Percentiles rank a stretch among this genome's conserved stretches.
Conservation (phyloP, 2,888 invertebrate species). For the Macropis europaea region DNA sequence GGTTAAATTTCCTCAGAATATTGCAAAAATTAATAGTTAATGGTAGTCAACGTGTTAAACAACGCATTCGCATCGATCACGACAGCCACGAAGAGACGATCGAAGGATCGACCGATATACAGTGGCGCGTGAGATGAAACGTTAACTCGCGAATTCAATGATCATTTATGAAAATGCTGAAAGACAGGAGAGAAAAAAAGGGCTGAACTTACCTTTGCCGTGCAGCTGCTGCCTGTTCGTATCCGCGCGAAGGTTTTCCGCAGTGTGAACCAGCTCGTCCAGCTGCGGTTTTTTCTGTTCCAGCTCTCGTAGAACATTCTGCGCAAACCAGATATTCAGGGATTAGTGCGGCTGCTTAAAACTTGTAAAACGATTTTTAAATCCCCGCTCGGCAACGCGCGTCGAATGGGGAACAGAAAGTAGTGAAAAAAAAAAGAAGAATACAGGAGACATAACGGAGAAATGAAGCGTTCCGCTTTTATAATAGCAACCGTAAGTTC, state of each 20-base stretch:
- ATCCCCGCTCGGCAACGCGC: neutral
- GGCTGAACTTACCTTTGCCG: slow-evolving; percentile 87
- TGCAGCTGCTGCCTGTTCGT: slow-evolving; percentile 90
- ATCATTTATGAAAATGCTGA: neutral
- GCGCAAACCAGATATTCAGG: slow-evolving; percentile 53
- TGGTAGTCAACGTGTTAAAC: too few relatives aligned
- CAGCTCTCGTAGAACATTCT: slow-evolving; percentile 91
- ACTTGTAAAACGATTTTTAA: neutral
- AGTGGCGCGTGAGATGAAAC: too few relatives aligned
- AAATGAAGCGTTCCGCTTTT: too few relatives aligned
- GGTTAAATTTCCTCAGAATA: too few relatives aligned
- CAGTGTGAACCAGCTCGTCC: slow-evolving; percentile 91
- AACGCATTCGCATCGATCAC: neutral
- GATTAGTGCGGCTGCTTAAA: slow-evolving; percentile 12
- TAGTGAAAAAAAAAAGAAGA: too few relatives aligned
- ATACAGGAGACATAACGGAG: too few relatives aligned
- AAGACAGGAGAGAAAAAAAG: neutral
- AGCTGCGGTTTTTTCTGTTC: slow-evolving; percentile 93
- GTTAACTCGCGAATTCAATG: neutral
- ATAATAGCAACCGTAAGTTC: too few relatives aligned
- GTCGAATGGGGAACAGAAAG: too few relatives aligned
- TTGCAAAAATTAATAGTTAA: too few relatives aligned
- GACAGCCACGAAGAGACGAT: neutral
- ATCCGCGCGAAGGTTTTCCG: slow-evolving; percentile 90
- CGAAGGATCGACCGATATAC: neutral